Conservation (phyloP, 2,797 vertebrate species). For the Melanotaenia trifasciata region DNA sequence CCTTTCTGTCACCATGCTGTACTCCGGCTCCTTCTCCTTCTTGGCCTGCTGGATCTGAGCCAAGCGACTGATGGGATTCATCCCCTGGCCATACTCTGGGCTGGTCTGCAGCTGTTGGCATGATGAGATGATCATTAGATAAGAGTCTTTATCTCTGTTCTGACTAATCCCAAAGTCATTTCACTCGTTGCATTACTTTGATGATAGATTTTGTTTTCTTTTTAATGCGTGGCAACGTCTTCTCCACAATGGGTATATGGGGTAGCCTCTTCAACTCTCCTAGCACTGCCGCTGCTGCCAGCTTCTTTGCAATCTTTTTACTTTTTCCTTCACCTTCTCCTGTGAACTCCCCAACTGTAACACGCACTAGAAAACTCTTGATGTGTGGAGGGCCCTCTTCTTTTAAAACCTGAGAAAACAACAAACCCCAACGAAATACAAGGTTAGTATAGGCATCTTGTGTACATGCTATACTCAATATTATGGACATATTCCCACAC, state of each 20-base stretch:
- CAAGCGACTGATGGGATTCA: conserved; percentile 98
- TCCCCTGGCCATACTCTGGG: conserved; percentile 95
- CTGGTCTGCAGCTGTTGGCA: conserved; percentile 89
- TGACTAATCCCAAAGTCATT: not conserved
- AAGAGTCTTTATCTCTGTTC: not conserved
- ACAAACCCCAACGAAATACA: not conserved
- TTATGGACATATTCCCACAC: not conserved
- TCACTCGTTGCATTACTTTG: conserved; percentile 83
- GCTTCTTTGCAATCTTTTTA: conserved; percentile 99
- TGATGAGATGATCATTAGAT: conserved; percentile 28
- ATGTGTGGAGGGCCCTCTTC: conserved; percentile 97
- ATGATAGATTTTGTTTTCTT: conserved; percentile 99
- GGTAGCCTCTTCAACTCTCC: conserved; percentile 92
- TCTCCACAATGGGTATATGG: conserved; percentile 91
- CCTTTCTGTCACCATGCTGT: conserved; percentile 92
- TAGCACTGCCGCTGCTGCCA: conserved; percentile 93
- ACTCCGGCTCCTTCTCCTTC: conserved; percentile 98
- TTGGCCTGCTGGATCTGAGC: conserved; percentile 99
- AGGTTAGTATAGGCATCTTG: not conserved
- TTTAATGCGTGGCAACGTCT: conserved; percentile 96
- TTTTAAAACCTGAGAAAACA: conserved; percentile 89
- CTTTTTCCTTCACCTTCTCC: conserved; percentile 98
- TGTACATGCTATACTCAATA: not conserved
- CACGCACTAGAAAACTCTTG: conserved; percentile 96
- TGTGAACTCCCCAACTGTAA: conserved; percentile 92